Base-by-base conservation (phyloP, 2,113 vertebrate genomes). In the Amazona guildingii region DNA sequence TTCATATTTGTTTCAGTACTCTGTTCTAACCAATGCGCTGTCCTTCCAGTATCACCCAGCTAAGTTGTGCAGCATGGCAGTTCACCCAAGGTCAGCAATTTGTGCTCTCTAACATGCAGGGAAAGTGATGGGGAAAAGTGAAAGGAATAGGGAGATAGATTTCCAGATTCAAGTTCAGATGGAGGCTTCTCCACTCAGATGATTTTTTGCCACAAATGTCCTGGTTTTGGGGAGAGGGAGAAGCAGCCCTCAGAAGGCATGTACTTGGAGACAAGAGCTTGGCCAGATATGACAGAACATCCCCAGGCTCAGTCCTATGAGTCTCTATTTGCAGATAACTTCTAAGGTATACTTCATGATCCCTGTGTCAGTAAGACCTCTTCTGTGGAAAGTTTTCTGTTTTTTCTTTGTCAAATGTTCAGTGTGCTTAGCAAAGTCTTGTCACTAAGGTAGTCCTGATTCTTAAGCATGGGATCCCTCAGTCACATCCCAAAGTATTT, bases 191-290 rank as follows among this genome's bases (percentile, higher is more conserved):
- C 54, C 18, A 17, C 7, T 31, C 7, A 35, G 20, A 62, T 73
- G 33, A 48, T 52, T 86, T 83, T 83, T 81, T 76, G 18, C 27
- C 24, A 66, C 20, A 46, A 33, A 39, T 46, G 1, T 57, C 25
- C 44, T 80, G 72, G 20, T 33, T 86, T 83, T 73, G 44, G 10
- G 35, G 13, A 88, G 10, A 72, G 33, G 19, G 17, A 90, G 10
- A 76, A 76, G 23, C 37, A 88, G 72, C 7, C 15, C 7, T 21
- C 0, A 1, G 51, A 15, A 61, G 25, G 15, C 1, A 0, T n/a
- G 52, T 46, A n/a, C 27, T 55, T 85, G 31, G 35, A 61, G n/a
- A 21, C 17, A 37, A 77, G 49, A 77, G 75, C 8, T 43, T 43
- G n/a, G 9, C 68, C 29, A 64, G 28, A 43, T 33, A 35, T 23